A percentile compares a stretch with the other conserved stretches of the same genome.
phyloP scores from a whole-genome alignment of 2,113 vertebrate species.

The Eleginops maclovinus region DNA sequence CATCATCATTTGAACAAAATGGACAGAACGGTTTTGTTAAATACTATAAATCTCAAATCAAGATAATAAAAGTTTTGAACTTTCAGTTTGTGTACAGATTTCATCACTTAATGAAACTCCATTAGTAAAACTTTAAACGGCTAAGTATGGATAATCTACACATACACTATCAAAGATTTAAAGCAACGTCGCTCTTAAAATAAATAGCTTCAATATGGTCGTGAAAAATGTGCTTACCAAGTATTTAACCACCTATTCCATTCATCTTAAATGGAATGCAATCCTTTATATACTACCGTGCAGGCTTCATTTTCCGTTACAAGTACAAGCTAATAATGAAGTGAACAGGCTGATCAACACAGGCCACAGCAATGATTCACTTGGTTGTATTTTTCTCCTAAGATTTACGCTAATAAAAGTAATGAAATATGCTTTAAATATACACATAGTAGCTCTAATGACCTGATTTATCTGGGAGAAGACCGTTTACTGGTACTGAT shows the following conservation, averaged over 20 bases:
- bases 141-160: background rate
- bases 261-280: background rate
- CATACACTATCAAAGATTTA: background rate
- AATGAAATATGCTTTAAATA: background rate
- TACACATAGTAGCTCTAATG: background rate
- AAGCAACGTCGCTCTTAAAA: background rate
- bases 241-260: too few species aligned
- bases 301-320: background rate
- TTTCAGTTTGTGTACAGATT: constrained; percentile 15
- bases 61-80: constrained; percentile 53
- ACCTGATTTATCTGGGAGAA: background rate
- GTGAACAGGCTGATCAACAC: background rate
- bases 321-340: background rate
- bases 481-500: background rate
- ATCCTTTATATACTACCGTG: too few species aligned
- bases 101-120: background rate
- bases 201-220: background rate
- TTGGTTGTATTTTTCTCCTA: background rate
- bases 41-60: constrained; percentile 44
- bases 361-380: background rate
- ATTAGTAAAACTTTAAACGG: background rate
- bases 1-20: constrained; percentile 63
- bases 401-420: background rate
- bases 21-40: constrained; percentile 27
- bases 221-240: background rate